Evolutionary conservation across 2,113 vertebrate species (phyloP).

Genomic region (Cinclus cinclus): DNA sequence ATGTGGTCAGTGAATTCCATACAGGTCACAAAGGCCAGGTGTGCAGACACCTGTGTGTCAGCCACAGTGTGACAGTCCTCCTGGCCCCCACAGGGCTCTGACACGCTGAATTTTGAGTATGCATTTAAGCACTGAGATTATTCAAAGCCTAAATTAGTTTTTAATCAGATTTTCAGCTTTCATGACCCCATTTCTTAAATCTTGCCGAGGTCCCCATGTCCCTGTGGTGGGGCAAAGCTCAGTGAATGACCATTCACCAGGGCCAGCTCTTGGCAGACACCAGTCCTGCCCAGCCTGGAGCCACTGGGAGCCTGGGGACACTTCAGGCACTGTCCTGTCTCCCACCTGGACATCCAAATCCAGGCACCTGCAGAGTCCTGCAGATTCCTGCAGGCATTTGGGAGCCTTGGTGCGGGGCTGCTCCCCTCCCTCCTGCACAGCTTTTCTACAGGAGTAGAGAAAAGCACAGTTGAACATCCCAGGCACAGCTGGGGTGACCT

Average conservation of each 20-base stretch:
- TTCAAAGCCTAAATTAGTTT: neutral
- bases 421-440: neutral
- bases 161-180: neutral
- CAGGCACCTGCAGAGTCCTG: neutral
- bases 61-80: neutral
- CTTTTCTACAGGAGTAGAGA: neutral
- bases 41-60: neutral
- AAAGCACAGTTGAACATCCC: neutral
- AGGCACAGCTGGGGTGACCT: neutral
- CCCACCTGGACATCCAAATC: accelerated
- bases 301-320: neutral
- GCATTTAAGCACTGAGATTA: neutral
- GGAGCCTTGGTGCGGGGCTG: neutral
- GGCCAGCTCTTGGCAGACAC: neutral
- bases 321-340: neutral
- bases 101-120: accelerated
- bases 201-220: neutral
- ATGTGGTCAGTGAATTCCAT: accelerated
- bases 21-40: accelerated
- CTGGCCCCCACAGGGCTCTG: neutral
- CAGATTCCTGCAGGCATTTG: neutral
- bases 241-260: neutral
- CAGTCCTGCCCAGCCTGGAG: neutral
- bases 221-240: neutral
- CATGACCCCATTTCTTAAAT: neutral